Base-by-base conservation (phyloP, 23 tunicate species). In the Aplidium turbinatum region DNA sequence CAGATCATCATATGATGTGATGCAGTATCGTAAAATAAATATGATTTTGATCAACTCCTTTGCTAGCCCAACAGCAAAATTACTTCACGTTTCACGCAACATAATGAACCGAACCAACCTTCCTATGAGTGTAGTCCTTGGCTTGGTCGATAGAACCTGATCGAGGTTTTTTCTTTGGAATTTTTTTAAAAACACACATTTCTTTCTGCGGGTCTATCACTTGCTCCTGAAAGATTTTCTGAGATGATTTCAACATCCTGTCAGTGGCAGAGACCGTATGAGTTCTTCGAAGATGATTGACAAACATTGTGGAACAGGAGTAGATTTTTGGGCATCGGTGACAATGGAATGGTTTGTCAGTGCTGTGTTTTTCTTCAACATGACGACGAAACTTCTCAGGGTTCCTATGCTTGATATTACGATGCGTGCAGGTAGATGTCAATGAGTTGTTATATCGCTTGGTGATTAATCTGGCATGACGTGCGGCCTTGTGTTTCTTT, bases 291-390 rank as follows among this genome's bases (percentile, higher is more conserved):
- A 70, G 35, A 70, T 70, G 76, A 22, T 3, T 11, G 28, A 70
- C 23, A 48, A 70, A 70, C 9, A 47, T 46, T 23, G 76, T 23
- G 6, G 16, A 11, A 34, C 76, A 70, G 7, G 27, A 16, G 38
- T 70, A 70, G 16, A 30, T 38, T 3, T 58, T 58, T 3, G 22
- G 18, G 46, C 76, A 70, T 3, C 28, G 24, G 3, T 58, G 76
- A 27, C 76, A 70, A 28, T 70, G 58, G 26, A 24, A 70, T 22
- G 76, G 76, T n/a, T 32, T 46, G 3, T 47, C 58, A 29, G 24
- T 35, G 35, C 46, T 47, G 38, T 70, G 76, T 26, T 70, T 70
- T 28, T 26, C 6, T 4, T 24, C 38, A 22, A 70, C 36, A 26
- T 70, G 76, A 3, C 22, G 2, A 13, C 47, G 24, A 48, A 46